Conservation (phyloP, 2,113 vertebrate genomes). For the Chrysemys picta region DNA sequence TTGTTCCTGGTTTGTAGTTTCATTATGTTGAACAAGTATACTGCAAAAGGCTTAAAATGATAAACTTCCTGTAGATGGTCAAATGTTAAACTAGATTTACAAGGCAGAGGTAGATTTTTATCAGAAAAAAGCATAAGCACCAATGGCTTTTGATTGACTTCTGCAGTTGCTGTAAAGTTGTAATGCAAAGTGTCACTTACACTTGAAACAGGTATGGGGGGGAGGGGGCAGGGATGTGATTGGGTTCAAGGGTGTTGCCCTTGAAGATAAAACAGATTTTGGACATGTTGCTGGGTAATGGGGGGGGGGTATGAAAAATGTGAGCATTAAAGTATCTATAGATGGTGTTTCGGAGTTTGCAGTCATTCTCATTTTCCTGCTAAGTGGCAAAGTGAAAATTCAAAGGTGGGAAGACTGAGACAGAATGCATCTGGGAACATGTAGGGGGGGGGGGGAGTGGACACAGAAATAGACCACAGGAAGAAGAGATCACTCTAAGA, state of each 20-base stretch:
- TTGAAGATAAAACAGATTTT: neutral
- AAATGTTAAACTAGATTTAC: neutral
- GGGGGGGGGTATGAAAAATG: neutral
- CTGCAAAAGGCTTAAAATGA: neutral
- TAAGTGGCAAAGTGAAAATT: neutral
- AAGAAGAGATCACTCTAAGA: neutral
- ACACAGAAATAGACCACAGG: neutral
- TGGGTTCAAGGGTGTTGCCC: neutral
- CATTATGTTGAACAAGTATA: neutral
- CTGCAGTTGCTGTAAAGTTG: neutral
- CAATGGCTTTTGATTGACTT: neutral
- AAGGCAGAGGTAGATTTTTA: neutral
- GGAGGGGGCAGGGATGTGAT: neutral
- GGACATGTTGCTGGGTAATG: neutral
- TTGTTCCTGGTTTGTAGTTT: neutral
- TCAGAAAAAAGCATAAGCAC: neutral
- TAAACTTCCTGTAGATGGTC: neutral
- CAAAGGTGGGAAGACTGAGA: neutral
- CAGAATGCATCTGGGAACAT: neutral
- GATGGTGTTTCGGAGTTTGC: neutral
- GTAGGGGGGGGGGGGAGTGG: neutral
- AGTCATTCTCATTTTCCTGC: neutral
- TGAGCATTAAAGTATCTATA: neutral
- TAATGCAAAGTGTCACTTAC: neutral
- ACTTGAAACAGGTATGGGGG: neutral